Conservation (phyloP, 2,888 invertebrate species). For the Allacma fusca region DNA sequence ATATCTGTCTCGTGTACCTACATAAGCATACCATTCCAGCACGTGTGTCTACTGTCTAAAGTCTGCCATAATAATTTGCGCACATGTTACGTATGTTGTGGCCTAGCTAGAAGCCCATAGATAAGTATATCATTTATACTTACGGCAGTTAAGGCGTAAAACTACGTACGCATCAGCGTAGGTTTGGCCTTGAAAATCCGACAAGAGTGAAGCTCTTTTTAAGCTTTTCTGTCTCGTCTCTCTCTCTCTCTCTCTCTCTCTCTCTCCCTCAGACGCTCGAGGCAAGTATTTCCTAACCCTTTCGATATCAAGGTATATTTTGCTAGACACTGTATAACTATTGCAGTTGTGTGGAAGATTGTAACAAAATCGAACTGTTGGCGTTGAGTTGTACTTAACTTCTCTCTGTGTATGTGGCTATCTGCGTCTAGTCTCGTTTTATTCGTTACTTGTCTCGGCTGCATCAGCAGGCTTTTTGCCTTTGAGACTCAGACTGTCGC, state of each 20-base stretch:
- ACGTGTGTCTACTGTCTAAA: constrained; percentile 27
- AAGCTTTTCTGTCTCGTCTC: constrained; percentile 39
- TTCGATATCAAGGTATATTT: neutral
- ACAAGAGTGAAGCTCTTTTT: constrained; percentile 42
- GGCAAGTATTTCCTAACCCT: constrained; percentile 9
- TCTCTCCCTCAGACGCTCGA: neutral
- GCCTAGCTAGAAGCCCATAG: neutral
- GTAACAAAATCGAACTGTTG: neutral
- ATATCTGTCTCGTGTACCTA: neutral
- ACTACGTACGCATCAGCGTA: constrained; percentile 27
- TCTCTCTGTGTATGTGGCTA: neutral
- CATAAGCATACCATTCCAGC: constrained; percentile 19
- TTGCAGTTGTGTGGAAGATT: neutral
- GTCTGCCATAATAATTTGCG: neutral
- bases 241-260: constrained; percentile 28
- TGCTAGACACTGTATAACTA: neutral
- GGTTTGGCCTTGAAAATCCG: constrained; percentile 49
- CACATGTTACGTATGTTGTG: neutral
- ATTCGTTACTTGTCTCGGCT: neutral
- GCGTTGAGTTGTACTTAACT: neutral
- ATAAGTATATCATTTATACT: neutral
- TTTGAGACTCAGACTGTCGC: neutral
- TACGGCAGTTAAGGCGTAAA: neutral
- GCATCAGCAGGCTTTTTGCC: neutral
- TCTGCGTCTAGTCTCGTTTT: neutral